A percentile compares a stretch with the other conserved stretches of the same genome.
These are phyloP conservation scores for Calliopum simillimum DNA, from an alignment of 2,888 invertebrate genomes.

Conservation along the genomic window DNA sequence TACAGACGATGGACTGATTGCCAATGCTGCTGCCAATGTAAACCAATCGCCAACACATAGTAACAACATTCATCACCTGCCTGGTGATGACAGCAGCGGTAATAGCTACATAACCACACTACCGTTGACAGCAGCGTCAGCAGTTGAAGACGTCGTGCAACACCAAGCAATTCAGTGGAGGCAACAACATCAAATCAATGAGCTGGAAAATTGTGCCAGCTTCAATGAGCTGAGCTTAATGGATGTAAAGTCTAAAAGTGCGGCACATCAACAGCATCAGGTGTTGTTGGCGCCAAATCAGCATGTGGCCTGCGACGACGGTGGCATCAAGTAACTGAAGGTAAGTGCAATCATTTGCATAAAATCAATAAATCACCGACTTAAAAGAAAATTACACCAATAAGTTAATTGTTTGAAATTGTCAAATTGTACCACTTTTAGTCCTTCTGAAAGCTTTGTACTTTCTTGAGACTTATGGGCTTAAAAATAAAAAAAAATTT, in stretches of 20 bases:
- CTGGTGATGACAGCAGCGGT: neutral
- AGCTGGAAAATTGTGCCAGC: conserved; percentile 21
- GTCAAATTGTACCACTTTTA: too few relatives aligned
- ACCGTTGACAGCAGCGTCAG: neutral
- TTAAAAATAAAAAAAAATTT: too few relatives aligned
- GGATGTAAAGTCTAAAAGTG: neutral
- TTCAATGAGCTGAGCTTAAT: conserved; percentile 28
- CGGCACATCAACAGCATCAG: neutral
- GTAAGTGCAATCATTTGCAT: too few relatives aligned
- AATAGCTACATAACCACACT: conserved; percentile 12
- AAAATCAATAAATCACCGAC: too few relatives aligned
- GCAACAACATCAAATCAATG: neutral
- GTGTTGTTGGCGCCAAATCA: neutral
- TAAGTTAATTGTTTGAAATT: too few relatives aligned
- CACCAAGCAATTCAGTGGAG: neutral
- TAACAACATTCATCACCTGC: neutral
- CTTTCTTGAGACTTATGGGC: too few relatives aligned
- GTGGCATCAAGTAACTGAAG: too few relatives aligned
- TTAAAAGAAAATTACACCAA: too few relatives aligned
- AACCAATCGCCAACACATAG: neutral
- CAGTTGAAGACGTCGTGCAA: neutral
- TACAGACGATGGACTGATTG: neutral
- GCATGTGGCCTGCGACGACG: too few relatives aligned
- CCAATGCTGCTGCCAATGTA: too few relatives aligned
- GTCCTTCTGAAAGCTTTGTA: too few relatives aligned